Conservation (phyloP, 2,888 invertebrate species). For the Philonicus albiceps region DNA sequence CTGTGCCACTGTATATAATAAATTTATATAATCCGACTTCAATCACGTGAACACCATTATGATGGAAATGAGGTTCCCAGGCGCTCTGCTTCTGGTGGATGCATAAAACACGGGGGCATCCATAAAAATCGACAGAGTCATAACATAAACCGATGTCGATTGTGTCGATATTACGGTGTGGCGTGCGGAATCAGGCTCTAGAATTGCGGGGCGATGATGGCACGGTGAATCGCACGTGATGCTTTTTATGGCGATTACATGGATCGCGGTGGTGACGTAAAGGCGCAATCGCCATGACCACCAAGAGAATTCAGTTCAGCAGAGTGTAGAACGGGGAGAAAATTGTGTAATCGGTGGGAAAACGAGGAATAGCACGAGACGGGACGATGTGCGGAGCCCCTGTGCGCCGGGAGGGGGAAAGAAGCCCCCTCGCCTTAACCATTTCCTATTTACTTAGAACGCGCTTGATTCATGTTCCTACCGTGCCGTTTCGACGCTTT, state of each 20-base stretch:
- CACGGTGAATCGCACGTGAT: slow-evolving; percentile 23
- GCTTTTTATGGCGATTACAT: slow-evolving; percentile 2
- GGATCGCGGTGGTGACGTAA: background rate
- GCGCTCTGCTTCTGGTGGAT: background rate
- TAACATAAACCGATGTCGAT: background rate
- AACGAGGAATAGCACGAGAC: background rate
- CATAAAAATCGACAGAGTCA: background rate
- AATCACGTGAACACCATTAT: slow-evolving; percentile 30
- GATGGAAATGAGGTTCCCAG: slow-evolving; percentile 21
- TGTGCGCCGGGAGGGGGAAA: background rate
- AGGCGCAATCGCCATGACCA: background rate
- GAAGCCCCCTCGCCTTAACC: background rate
- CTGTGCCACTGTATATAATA: background rate
- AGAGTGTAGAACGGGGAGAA: background rate
- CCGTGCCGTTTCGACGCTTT: background rate
- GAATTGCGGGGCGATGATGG: background rate
- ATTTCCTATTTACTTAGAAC: slow-evolving; percentile 30
- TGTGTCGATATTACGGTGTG: background rate
- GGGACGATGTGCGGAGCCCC: background rate
- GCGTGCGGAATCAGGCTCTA: background rate
- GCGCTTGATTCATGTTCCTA: background rate
- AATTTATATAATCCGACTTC: background rate
- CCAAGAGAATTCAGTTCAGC: background rate
- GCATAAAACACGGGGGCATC: background rate
- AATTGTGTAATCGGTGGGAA: slow-evolving; percentile 30